A percentile compares a stretch with the other conserved stretches of the same genome.
Conservation (phyloP, 2,888 invertebrate genomes). For the Acanthopleura granulata region DNA sequence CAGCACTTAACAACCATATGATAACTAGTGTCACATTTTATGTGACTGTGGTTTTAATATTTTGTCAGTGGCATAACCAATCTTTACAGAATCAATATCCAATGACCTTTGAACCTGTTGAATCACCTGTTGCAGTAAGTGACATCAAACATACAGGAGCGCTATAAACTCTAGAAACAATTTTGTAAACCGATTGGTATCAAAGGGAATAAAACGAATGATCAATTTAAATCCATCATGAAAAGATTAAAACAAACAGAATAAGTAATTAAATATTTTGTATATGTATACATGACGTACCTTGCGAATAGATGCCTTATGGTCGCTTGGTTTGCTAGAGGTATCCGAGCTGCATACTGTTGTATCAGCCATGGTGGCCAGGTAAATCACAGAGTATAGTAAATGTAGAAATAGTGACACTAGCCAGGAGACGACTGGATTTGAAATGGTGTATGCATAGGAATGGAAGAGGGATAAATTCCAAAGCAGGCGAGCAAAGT, state of each 20-base stretch:
- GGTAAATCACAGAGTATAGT: too few species aligned
- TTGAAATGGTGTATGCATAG: neutral
- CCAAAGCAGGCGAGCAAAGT: slow-evolving; percentile 3
- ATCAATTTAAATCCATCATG: neutral
- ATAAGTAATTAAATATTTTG: neutral
- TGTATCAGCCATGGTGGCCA: slow-evolving; percentile 1
- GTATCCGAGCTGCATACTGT: slow-evolving; percentile 15
- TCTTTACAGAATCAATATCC: too few species aligned
- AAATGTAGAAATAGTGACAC: neutral
- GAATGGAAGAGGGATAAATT: slow-evolving; percentile 12
- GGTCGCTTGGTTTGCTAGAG: slow-evolving; percentile 8
- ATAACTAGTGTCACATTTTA: too few species aligned
- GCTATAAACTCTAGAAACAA: neutral
- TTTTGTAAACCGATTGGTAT: neutral
- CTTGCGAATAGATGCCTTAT: slow-evolving; percentile 2
- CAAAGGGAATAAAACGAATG: neutral
- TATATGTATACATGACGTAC: neutral
- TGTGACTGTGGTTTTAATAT: too few species aligned
- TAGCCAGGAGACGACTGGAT: neutral
- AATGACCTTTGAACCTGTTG: neutral
- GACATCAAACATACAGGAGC: too few species aligned
- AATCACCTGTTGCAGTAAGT: neutral
- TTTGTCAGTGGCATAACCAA: too few species aligned
- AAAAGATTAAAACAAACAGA: neutral
- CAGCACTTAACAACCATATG: too few species aligned